Evolutionary conservation across 2,888 invertebrate genomes (phyloP), one percentile per base, ranked within the genome.

Genomic region (Spatulosminthurus flaviceps): DNA sequence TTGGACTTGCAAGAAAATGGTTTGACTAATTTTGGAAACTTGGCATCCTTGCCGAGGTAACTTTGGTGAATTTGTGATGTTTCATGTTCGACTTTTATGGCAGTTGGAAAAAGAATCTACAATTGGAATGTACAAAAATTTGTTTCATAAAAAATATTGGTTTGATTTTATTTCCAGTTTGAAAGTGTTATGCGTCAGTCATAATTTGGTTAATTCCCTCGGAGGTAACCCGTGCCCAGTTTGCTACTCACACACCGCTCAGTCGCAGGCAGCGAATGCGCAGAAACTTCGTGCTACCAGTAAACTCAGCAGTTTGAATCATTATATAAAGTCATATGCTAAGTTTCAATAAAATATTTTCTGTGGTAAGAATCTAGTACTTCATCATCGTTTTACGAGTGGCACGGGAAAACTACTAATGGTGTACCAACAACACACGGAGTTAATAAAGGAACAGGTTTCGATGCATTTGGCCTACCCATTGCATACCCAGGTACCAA

Each of bases 1-100:
- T 71, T 85, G 0, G 83, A 85, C 70, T 72, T 85, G 11, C 81
- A 82, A 16, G 82, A 82, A 22, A 85, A 85, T 78, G 69, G 71
- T 13, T 72, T 85, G 43, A 78, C 81, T 7, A 81, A 72, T 43
- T 81, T 85, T 67, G 80, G 81, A 1, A 82, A 81, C 21, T 80
- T 85, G 11, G 79, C 83, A 13, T 81, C 82, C 0, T 69, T 84
- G 61, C 83, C 82, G 51, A 82, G 82, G 79, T 78, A 61, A n/a
- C 11, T 60, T 26, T 1, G 26, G 19, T 2, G 28, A 69, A 28
- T n/a, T n/a, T n/a, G n/a, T n/a, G n/a, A n/a, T n/a, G n/a, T n/a
- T n/a, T n/a, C n/a, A n/a, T n/a, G n/a, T n/a, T n/a, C n/a, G n/a
- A n/a, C n/a, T n/a, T n/a, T n/a, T n/a, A n/a, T n/a, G n/a, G n/a